Base-by-base conservation (phyloP, 1,140 invertebrate genomes). In the Tetragnatha versicolor region DNA sequence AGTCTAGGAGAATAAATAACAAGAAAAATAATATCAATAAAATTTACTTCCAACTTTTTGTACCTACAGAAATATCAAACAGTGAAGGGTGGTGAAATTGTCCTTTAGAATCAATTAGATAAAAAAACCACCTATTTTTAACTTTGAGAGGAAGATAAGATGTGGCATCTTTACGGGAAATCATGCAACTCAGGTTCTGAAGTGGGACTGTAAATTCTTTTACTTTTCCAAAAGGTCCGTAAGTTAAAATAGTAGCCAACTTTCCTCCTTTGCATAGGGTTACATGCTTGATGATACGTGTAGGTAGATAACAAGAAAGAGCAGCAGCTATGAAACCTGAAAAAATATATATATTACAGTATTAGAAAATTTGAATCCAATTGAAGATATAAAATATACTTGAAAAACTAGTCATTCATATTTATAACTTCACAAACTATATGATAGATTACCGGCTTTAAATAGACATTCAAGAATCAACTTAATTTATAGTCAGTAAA, bases 171-270 rank as follows among this genome's bases (percentile, higher is more conserved):
- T 65, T 17, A n/a, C 73, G 45, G 20, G 73, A 35, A 6, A 63
- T n/a, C 12, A 39, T 25, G 22, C 73, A 66, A 22, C 47, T 66
- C 12, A 77, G n/a, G n/a, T 66, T 17, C 9, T 63, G 73, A 20
- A 77, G 22, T 9, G 73, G 61, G n/a, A 66, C 60, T 51, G 20
- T 37, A 7, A 75, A 63, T 29, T 39, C 7, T 14, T 17, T 53
- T 25, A 61, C 53, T 77, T 31, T 77, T 25, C 73, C 73, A 65
- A 77, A 77, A 39, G 47, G 45, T 29, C 45, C 73, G 55, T 77
- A 53, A 7, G 73, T 77, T 7, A 55, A 25, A 53, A 77, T 39
- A 2, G 47, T 20, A 20, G 33, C 73, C 22, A 39, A 20, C 3
- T 39, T 63, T 22, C 73, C 73, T 29, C 73, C 73, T 77, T 66